phyloP scores from a whole-genome alignment of 2,797 vertebrate genomes.

The Crypturellus tataupa region DNA sequence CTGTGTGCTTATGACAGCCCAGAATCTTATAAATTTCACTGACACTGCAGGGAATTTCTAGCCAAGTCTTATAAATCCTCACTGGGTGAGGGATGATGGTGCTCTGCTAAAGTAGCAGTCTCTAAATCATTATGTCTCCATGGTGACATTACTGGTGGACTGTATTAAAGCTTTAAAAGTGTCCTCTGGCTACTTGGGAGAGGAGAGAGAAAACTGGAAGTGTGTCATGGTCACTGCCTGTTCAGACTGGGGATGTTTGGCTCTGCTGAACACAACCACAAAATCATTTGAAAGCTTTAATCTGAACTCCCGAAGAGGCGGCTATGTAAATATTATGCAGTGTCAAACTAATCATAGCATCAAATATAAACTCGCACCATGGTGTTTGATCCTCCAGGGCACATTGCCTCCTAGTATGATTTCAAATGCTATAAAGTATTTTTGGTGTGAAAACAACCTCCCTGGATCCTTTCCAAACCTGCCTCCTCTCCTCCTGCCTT shows the following conservation, averaged over 20 bases:
- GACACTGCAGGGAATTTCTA: background rate
- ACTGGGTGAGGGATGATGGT: background rate
- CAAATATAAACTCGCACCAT: slow-evolving; percentile 34
- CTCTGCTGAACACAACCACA: background rate
- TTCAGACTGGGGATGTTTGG: background rate
- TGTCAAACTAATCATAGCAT: slow-evolving; percentile 6
- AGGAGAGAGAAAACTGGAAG: slow-evolving; percentile 1
- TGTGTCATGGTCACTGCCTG: slow-evolving; percentile 10
- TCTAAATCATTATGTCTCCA: slow-evolving; percentile 28
- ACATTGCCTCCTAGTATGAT: slow-evolving; percentile 14
- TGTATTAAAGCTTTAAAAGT: slow-evolving; percentile 10
- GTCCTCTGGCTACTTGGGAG: slow-evolving; percentile 7
- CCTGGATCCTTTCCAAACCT: slow-evolving; percentile 49
- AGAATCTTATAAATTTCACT: background rate
- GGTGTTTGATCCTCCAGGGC: slow-evolving; percentile 48
- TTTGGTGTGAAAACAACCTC: slow-evolving; percentile 39
- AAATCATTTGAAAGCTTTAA: background rate
- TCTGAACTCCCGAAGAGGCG: slow-evolving; percentile 23
- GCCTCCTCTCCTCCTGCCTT: background rate
- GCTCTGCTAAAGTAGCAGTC: background rate
- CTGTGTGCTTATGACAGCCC: background rate
- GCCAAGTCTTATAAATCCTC: background rate
- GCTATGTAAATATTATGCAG: slow-evolving; percentile 33
- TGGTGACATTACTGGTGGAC: slow-evolving; percentile 2
- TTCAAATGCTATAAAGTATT: slow-evolving; percentile 34